A percentile compares a stretch with the other conserved stretches of the same genome.
These are phyloP conservation scores for Macrobrachium rosenbergii DNA, from an alignment of 1,140 invertebrate species.

Conservation along the genomic window DNA sequence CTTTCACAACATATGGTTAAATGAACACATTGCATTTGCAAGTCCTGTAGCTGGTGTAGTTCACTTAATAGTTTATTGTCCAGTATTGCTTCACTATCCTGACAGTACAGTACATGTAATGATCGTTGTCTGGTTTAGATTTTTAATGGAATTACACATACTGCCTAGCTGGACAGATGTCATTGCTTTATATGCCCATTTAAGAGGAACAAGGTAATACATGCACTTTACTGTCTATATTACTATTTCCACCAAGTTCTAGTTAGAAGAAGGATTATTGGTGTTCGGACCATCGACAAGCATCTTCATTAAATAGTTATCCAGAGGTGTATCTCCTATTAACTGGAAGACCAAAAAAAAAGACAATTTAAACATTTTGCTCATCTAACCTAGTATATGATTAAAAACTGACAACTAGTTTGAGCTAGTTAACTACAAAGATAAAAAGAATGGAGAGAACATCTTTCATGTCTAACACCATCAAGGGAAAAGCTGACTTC, in stretches of 20 bases:
- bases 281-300: slow-evolving; percentile 68
- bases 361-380: not conserved
- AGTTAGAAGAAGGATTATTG: slow-evolving; percentile 32
- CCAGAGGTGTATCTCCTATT: slow-evolving; percentile 71
- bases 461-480: too few species aligned
- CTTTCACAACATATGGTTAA: too few species aligned
- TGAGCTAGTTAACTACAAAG: not conserved
- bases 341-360: slow-evolving; percentile 35
- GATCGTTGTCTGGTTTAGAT: too few species aligned
- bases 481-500: too few species aligned
- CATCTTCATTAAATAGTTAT: slow-evolving; percentile 61
- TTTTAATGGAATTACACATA: too few species aligned
- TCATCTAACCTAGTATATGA: not conserved
- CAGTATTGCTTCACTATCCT: too few species aligned
- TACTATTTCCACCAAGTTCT: not conserved
- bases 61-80: too few species aligned
- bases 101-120: too few species aligned
- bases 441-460: too few species aligned
- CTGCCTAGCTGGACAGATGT: too few species aligned
- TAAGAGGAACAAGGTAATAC: not conserved
- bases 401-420: not conserved
- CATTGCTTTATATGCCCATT: not conserved
- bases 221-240: not conserved
- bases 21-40: too few species aligned
- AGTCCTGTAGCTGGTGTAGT: too few species aligned